A percentile compares a stretch with the other conserved stretches of the same genome.
Conservation (phyloP, 2,888 invertebrate species). For the Parthenolecanium corni region DNA sequence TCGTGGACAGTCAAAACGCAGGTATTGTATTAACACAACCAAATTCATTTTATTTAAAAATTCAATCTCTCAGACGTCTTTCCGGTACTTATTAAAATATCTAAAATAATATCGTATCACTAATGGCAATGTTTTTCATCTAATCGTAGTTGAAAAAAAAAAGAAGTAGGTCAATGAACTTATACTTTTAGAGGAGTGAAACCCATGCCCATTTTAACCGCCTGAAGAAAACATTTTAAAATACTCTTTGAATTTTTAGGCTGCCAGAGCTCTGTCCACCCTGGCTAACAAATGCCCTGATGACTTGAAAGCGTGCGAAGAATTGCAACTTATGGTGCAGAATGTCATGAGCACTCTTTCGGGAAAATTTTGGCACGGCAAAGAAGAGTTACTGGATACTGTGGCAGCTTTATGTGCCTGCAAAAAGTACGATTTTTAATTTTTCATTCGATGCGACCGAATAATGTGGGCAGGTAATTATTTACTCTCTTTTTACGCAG, state of each 20-base stretch:
- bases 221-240: too few relatives aligned
- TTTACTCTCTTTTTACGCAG: background rate
- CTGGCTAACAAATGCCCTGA: constrained; percentile 16
- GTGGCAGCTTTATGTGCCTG: constrained; percentile 8
- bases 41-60: too few relatives aligned
- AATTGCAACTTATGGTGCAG: background rate
- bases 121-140: too few relatives aligned
- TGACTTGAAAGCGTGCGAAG: constrained; percentile 7
- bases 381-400: constrained; percentile 17
- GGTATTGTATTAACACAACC: background rate
- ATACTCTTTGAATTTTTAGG: background rate
- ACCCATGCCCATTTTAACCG: too few relatives aligned
- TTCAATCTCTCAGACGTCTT: too few relatives aligned
- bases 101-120: background rate
- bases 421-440: background rate
- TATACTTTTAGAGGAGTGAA: too few relatives aligned
- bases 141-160: too few relatives aligned
- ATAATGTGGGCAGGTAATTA: too few relatives aligned
- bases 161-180: too few relatives aligned
- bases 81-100: too few relatives aligned
- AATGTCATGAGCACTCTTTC: constrained; percentile 1
- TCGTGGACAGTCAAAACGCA: constrained; percentile 20
- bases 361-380: constrained; percentile 24
- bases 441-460: too few relatives aligned
- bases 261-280: constrained; percentile 15